These are phyloP conservation scores for Pelobates cultripes DNA, from an alignment of 2,797 vertebrate genomes.

Conservation along the genomic window DNA sequence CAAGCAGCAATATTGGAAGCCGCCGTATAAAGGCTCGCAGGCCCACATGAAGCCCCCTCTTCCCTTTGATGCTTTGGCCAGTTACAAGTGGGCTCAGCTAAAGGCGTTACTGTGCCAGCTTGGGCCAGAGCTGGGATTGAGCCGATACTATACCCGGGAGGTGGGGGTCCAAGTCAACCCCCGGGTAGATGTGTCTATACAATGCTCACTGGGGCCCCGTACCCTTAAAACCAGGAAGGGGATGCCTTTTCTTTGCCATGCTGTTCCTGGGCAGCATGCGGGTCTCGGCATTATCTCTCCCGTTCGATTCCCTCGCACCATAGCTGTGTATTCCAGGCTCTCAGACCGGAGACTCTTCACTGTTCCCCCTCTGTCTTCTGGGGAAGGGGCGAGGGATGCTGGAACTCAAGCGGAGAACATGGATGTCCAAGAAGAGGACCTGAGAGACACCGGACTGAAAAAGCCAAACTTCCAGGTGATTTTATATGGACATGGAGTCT, in stretches of 20 bases:
- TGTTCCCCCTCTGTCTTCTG: constrained; percentile 2
- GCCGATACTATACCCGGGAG: constrained; percentile 76
- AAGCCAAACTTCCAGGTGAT: constrained; percentile 78
- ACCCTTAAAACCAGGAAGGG: constrained; percentile 68
- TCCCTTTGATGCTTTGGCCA: constrained; percentile 77
- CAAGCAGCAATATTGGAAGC: constrained; percentile 75
- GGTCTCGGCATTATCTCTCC: not conserved
- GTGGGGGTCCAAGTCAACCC: constrained; percentile 89
- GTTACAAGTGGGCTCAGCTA: constrained; percentile 75
- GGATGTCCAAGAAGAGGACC: not conserved
- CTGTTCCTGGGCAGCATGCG: constrained; percentile 15
- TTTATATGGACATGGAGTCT: not conserved
- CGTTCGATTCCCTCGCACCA: constrained; percentile 67
- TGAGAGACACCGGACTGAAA: constrained; percentile 1
- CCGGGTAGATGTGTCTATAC: constrained; percentile 77
- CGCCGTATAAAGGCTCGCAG: constrained; percentile 60
- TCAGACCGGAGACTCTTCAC: constrained; percentile 65
- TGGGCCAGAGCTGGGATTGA: constrained; percentile 65
- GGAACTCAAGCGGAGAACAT: not conserved
- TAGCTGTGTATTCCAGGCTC: constrained; percentile 77
- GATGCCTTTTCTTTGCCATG: not conserved
- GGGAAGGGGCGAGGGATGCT: not conserved
- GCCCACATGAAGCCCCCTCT: constrained; percentile 58
- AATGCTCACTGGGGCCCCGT: constrained; percentile 87
- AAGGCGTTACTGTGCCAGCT: constrained; percentile 81